Evolutionary conservation across 2,797 vertebrate genomes (phyloP).

Genomic region (Molossus alvarezi): DNA sequence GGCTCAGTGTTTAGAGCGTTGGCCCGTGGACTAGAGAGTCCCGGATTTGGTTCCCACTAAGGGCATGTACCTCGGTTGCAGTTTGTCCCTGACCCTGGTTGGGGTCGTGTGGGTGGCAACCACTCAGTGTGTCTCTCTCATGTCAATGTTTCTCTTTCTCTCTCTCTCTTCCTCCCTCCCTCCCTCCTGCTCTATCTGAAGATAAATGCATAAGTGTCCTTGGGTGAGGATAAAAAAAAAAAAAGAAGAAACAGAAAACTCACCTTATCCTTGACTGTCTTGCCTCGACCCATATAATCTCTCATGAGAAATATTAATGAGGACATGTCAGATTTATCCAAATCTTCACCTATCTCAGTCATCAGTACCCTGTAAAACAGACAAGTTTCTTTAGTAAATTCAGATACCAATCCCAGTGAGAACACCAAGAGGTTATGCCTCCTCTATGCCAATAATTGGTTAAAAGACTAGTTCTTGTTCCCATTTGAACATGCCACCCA

Average conservation of each 20-base stretch:
- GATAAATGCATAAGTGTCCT: no score
- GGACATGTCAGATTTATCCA: conserved; percentile 91
- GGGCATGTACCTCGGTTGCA: no score
- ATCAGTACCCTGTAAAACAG: conserved; percentile 93
- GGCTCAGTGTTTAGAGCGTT: no score
- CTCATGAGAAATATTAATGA: conserved; percentile 93
- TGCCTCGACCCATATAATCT: conserved; percentile 88
- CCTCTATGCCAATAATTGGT: not conserved
- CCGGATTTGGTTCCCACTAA: no score
- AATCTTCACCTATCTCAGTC: conserved; percentile 93
- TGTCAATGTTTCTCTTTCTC: no score
- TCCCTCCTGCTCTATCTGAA: no score
- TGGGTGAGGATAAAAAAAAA: not conserved
- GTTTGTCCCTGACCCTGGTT: no score
- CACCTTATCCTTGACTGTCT: conserved; percentile 92
- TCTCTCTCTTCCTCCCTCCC: no score
- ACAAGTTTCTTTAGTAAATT: conserved; percentile 68
- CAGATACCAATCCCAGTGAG: not conserved
- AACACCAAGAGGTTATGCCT: not conserved
- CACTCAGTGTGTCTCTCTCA: no score
- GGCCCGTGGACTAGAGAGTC: no score
- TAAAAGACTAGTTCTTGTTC: conserved; percentile 42
- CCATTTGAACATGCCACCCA: not conserved
- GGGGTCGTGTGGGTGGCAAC: no score
- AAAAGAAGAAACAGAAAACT: conserved; percentile 69